Percentiles rank a stretch among this genome's conserved stretches.
These are phyloP conservation scores for Drosophila nigricruria DNA, from an alignment of 2,888 invertebrate genomes.

Conservation along the genomic window DNA sequence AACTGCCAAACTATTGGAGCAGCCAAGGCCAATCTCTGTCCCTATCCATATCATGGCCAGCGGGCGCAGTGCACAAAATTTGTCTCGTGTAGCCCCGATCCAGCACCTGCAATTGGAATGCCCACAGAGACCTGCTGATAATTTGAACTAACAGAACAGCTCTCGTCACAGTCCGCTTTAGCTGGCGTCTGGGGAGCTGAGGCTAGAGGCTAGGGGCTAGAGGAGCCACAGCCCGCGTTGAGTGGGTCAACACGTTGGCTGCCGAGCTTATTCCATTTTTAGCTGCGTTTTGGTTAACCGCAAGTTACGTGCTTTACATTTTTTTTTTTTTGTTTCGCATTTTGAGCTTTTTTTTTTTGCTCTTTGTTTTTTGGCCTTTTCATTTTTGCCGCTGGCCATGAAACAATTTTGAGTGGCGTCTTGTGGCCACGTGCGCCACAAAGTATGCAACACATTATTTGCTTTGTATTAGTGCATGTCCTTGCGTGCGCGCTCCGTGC, in stretches of 20 bases:
- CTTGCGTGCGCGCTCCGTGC: slow-evolving; percentile 30
- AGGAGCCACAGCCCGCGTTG: background rate
- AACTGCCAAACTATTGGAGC: background rate
- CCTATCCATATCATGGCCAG: background rate
- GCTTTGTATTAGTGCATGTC: slow-evolving; percentile 69
- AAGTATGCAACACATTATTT: slow-evolving; percentile 72
- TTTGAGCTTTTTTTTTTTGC: slow-evolving; percentile 19
- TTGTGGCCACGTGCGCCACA: slow-evolving; percentile 39
- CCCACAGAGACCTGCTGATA: slow-evolving; percentile 66
- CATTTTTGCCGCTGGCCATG: slow-evolving; percentile 58
- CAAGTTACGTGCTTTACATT: slow-evolving; percentile 65
- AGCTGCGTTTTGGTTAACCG: slow-evolving; percentile 55
- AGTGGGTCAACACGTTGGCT: slow-evolving; percentile 55
- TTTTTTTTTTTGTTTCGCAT: slow-evolving; percentile 22
- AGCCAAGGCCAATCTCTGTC: background rate
- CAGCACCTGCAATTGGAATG: slow-evolving; percentile 47
- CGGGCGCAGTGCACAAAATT: slow-evolving; percentile 1
- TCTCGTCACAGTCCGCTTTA: slow-evolving; percentile 37
- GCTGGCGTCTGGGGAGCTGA: slow-evolving; percentile 27
- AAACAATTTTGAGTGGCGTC: slow-evolving; percentile 63
- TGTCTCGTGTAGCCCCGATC: background rate
- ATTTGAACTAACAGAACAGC: slow-evolving; percentile 67
- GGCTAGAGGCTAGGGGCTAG: slow-evolving; percentile 2
- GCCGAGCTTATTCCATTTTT: slow-evolving; percentile 59
- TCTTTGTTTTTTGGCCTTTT: slow-evolving; percentile 16